Evolutionary conservation across 2,113 vertebrate species (phyloP), one percentile per base, ranked within the genome.

Genomic region (Oenanthe melanoleuca): DNA sequence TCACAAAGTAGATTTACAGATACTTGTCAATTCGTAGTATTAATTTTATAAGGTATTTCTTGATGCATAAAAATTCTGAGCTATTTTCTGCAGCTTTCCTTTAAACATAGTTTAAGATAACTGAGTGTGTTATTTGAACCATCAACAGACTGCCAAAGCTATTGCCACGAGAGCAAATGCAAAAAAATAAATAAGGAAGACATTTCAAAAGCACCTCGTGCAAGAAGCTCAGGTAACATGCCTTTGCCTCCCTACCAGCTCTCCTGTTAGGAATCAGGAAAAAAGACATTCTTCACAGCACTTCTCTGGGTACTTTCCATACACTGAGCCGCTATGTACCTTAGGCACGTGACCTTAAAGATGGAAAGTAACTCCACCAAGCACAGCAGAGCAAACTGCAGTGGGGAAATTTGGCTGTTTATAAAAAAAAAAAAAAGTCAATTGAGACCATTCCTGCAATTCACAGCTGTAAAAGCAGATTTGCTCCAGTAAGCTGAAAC

Each of bases 121-220:
- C 26, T 1, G 25, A 85, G 55, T 28, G 26, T 22, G 69, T 60
- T 90, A 60, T 14, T n/a, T 84, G 64, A 84, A 78, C 82, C 74
- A 77, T 12, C 50, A 80, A 52, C 22, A 40, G 60, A 40, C 21
- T 93, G 47, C 47, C 86, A 57, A 23, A 83, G 38, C 44, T 60
- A 38, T 6, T 74, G 26, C 25, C 86, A 74, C 8, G 6, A 40
- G 60, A 88, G 42, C 60, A 80, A 80, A 88, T 57, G 67, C 64
- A 90, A 95, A 93, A 72, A 84, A 83, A 81, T 83, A 96, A 94
- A 95, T 87, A 96, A 69, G 77, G 64, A 93, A 89, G 87, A 88
- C 38, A 2, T 82, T 90, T 86, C 60, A 88, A 80, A 93, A 86
- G 44, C 40, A 94, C 64, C 40, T 83, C 1, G 1, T 63, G 31